Evolutionary conservation across 1,140 invertebrate species (phyloP).

Genomic region (Drosophila kikkawai): DNA sequence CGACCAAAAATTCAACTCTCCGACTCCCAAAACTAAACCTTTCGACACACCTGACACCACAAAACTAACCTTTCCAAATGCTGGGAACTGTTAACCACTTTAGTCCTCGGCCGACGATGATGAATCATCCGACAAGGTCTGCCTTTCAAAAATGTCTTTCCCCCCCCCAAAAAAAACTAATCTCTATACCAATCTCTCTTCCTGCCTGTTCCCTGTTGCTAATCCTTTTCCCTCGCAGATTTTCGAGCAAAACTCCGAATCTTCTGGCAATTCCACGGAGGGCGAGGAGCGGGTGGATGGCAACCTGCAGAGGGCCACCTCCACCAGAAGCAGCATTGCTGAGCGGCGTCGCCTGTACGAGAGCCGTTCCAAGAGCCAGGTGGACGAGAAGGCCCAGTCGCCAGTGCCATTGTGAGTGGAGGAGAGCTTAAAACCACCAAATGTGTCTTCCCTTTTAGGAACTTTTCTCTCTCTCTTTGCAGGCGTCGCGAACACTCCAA

Average conservation of each 20-base stretch:
- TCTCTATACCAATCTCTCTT: neutral
- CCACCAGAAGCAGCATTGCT: conserved; percentile 90
- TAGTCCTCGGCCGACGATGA: conserved; percentile 84
- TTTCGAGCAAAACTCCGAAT: conserved; percentile 83
- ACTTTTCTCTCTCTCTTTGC: neutral
- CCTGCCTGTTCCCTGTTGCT: neutral
- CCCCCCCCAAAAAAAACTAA: conserved; percentile 4
- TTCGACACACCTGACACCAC: conserved; percentile 19
- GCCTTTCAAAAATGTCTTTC: neutral
- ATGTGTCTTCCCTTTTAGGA: neutral
- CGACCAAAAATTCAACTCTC: conserved; percentile 49
- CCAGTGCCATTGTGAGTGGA: conserved; percentile 88
- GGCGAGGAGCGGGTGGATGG: conserved; percentile 82
- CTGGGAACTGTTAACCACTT: conserved; percentile 16
- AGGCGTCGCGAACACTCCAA: conserved; percentile 80
- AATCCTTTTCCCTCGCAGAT: conserved; percentile 51
- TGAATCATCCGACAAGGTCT: conserved; percentile 84
- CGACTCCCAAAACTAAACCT: conserved; percentile 15
- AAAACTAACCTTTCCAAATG: conserved; percentile 35
- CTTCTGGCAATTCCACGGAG: conserved; percentile 82
- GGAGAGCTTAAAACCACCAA: too few species aligned
- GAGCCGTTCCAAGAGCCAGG: conserved; percentile 88
- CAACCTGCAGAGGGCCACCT: conserved; percentile 81
- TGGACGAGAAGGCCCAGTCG: conserved; percentile 89
- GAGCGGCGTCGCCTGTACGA: conserved; percentile 92